phyloP scores from a whole-genome alignment of 1,140 invertebrate genomes.

The Matsumurasca onukii region DNA sequence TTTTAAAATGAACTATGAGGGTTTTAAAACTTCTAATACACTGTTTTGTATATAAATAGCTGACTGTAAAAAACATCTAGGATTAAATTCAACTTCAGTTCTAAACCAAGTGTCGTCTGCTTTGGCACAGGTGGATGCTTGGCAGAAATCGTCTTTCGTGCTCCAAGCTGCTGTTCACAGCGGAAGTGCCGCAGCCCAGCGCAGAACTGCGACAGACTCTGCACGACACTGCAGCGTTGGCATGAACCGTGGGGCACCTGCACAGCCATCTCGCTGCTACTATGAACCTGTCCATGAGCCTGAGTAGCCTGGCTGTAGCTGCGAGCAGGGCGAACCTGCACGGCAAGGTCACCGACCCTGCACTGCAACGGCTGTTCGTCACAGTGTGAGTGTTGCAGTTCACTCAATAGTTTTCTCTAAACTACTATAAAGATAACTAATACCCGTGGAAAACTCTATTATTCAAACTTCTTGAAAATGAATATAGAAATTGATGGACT shows the following conservation, averaged over 20 bases:
- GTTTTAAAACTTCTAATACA: no score
- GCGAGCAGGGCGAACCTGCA: conserved; percentile 38
- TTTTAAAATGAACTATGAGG: no score
- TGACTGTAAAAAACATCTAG: no score
- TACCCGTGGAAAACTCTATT: no score
- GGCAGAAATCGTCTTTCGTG: conserved; percentile 55
- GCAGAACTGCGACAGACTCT: conserved; percentile 46
- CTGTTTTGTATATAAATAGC: no score
- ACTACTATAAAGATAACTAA: no score
- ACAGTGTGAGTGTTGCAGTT: conserved; percentile 49
- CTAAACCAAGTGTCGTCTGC: no score
- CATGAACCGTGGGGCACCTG: conserved; percentile 62
- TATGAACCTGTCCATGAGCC: conserved; percentile 36
- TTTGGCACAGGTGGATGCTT: conserved; percentile 50
- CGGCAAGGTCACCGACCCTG: conserved; percentile 43
- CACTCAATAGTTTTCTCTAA: neutral
- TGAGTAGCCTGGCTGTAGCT: conserved; percentile 38
- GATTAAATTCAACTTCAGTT: no score
- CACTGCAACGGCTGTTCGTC: conserved; percentile 47
- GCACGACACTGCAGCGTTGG: conserved; percentile 61
- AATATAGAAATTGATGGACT: no score
- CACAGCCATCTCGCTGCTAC: conserved; percentile 52
- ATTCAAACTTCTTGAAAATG: no score
- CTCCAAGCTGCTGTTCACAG: conserved; percentile 55
- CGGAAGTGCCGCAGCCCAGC: conserved; percentile 45